Conservation (phyloP, 1,140 invertebrate genomes). For the Saccostrea cuccullata region DNA sequence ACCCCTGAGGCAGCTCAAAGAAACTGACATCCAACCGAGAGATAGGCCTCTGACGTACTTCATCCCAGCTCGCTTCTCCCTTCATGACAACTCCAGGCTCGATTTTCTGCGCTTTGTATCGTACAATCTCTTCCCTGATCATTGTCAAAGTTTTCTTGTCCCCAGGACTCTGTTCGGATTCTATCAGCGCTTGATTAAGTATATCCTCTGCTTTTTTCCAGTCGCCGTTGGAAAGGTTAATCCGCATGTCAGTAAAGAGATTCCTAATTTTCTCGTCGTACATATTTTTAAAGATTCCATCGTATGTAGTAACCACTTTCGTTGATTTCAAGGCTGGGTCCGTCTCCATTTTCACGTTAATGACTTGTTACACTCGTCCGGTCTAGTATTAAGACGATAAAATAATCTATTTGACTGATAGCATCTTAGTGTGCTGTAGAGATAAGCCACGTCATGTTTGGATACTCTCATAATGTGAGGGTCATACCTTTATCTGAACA, state of each 20-base stretch:
- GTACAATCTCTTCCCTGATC: conserved; percentile 53
- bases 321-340: conserved; percentile 40
- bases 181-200: conserved; percentile 47
- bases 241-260: conserved; percentile 52
- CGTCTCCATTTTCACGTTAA: neutral
- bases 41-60: conserved; percentile 46
- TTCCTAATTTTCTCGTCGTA: conserved; percentile 52
- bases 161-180: neutral
- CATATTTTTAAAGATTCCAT: conserved; percentile 67
- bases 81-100: neutral
- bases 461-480: neutral
- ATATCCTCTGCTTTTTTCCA: conserved; percentile 43
- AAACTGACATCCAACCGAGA: conserved; percentile 48
- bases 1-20: conserved; percentile 58
- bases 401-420: neutral
- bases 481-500: too few species aligned
- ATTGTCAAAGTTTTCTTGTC: conserved; percentile 58
- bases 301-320: conserved; percentile 59
- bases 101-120: conserved; percentile 57
- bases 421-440: neutral
- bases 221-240: conserved; percentile 49
- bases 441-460: neutral
- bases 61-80: conserved; percentile 40
- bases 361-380: neutral
- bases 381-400: too few species aligned